A percentile compares a stretch with the other conserved stretches of the same genome.
Conservation (phyloP, 2,113 vertebrate species). For the Phalacrocorax pelagicus region DNA sequence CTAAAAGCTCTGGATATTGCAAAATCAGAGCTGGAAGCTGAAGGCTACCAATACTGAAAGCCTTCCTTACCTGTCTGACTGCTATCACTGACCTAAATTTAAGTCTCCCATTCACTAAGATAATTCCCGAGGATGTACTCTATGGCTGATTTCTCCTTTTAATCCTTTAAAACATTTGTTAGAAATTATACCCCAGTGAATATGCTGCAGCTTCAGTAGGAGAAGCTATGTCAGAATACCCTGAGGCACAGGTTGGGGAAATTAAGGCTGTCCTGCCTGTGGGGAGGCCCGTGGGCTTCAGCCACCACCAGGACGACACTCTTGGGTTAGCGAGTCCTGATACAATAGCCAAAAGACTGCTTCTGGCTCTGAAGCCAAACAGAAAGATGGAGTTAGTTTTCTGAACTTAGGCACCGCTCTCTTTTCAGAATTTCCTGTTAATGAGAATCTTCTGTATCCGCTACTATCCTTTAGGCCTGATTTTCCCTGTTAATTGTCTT, state of each 20-base stretch:
- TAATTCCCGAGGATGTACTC: not conserved
- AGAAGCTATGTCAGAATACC: not conserved
- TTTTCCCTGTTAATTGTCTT: not conserved
- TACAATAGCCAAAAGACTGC: accelerated
- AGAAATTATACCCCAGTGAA: not conserved
- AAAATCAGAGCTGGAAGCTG: not conserved
- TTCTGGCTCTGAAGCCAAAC: not conserved
- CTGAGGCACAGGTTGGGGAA: accelerated
- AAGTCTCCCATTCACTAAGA: not conserved
- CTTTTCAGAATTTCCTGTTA: not conserved
- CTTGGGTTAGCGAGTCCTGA: not conserved
- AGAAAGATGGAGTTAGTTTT: not conserved
- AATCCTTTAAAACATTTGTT: not conserved
- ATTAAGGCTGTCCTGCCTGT: not conserved
- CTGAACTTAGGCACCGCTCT: not conserved
- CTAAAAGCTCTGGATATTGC: not conserved
- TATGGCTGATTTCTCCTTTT: not conserved
- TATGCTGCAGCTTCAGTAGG: not conserved
- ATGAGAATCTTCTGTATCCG: not conserved
- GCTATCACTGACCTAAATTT: not conserved
- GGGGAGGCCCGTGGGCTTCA: not conserved
- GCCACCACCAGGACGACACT: not conserved
- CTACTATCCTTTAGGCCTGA: not conserved
- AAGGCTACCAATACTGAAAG: not conserved
- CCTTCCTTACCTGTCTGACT: not conserved